Percentiles rank a stretch among this genome's conserved stretches.
These are phyloP conservation scores for Drosophila kanekoi DNA, from an alignment of 2,888 invertebrate species.

Conservation along the genomic window DNA sequence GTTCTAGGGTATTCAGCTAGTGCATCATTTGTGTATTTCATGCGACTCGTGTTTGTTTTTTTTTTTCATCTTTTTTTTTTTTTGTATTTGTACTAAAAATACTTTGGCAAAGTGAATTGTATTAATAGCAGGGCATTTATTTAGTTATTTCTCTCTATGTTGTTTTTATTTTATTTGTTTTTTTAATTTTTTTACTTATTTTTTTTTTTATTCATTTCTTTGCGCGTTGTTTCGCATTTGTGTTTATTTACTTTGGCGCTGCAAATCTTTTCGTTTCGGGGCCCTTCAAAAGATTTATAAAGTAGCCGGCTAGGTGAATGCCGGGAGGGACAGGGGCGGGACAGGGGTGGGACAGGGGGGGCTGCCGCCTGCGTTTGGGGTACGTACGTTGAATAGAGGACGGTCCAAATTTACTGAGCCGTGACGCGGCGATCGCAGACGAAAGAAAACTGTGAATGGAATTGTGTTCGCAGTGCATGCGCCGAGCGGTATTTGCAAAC, in stretches of 20 bases:
- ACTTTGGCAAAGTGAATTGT: constrained; percentile 83
- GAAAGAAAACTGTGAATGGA: constrained; percentile 77
- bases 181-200: constrained; percentile 6
- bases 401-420: constrained; percentile 75
- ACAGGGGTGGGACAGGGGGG: background rate
- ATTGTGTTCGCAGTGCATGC: constrained; percentile 60
- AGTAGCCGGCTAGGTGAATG: constrained; percentile 53
- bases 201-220: constrained; percentile 37
- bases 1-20: constrained; percentile 28
- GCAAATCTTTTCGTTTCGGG: constrained; percentile 49
- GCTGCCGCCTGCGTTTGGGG: background rate
- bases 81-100: constrained; percentile 73
- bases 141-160: constrained; percentile 75
- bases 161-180: constrained; percentile 47
- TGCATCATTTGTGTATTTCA: background rate
- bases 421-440: constrained; percentile 71
- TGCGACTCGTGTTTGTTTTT: constrained; percentile 47
- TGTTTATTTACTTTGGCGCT: constrained; percentile 76
- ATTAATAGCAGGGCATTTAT: constrained; percentile 83
- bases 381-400: constrained; percentile 31
- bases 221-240: constrained; percentile 57
- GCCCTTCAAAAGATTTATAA: constrained; percentile 80
- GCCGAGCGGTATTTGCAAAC: constrained; percentile 42
- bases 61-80: constrained; percentile 3
- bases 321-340: background rate